phyloP scores from a whole-genome alignment of 2,113 vertebrate species.

The Oxyruncus cristatus region DNA sequence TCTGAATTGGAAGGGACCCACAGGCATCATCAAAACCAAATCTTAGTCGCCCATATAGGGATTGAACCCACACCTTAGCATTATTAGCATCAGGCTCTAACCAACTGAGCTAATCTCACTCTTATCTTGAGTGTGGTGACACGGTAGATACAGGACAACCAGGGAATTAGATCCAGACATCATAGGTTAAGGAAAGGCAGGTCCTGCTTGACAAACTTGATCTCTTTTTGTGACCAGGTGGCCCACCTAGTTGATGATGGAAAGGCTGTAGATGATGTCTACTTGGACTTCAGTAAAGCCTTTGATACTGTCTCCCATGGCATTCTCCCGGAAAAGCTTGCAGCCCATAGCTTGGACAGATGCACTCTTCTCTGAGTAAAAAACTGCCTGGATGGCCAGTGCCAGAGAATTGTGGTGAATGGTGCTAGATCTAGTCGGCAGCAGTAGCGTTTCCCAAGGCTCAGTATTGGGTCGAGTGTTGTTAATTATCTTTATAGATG shows the following conservation, averaged over 20 bases:
- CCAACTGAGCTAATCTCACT: background rate
- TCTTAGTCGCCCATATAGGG: background rate
- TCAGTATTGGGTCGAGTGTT: too few species aligned
- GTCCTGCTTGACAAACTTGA: background rate
- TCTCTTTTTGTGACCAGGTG: background rate
- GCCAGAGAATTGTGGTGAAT: background rate
- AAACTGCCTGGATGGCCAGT: background rate
- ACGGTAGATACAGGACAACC: fast-evolving
- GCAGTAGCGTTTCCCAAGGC: background rate
- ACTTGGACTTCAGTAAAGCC: background rate
- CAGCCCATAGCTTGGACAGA: background rate
- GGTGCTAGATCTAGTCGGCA: background rate
- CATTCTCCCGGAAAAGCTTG: background rate
- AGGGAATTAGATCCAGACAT: background rate
- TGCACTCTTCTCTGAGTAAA: background rate
- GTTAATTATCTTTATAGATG: background rate
- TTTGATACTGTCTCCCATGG: background rate
- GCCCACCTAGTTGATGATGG: background rate
- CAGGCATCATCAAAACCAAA: background rate
- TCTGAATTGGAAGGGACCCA: background rate
- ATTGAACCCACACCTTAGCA: background rate
- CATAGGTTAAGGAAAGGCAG: background rate
- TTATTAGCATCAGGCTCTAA: background rate
- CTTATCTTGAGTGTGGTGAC: background rate
- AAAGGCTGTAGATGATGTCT: background rate